Evolutionary conservation across 2,797 vertebrate species (phyloP), one percentile per base, ranked within the genome.

Genomic region (Sebastes baramenuke): DNA sequence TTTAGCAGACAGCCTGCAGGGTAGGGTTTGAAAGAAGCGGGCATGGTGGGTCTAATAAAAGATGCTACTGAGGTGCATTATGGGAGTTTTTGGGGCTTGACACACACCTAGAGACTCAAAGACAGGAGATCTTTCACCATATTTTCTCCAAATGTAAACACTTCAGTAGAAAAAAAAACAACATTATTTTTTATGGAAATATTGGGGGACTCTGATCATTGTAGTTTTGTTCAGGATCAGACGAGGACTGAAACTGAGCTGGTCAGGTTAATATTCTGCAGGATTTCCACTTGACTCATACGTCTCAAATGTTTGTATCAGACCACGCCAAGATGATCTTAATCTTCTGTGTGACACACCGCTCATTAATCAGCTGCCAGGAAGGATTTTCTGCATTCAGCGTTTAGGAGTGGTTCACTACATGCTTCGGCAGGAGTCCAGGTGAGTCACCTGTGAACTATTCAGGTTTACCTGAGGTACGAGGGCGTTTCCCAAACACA

Each of bases 371-470:
- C 38, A 42, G 38, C 38, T 42, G 14, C 14, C 38, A 16, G 38
- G 10, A 42, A 42, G 42, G 42, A 46, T 46, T 46, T 46, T 16
- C 42, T 8, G 16, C 42, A 46, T 46, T 46, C 42, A 46, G 54
- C 5, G 12, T 69, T 42, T 20, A 59, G 84, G 76, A 76, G 80
- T 34, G 71, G 79, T 67, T 70, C 29, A 18, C 42, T 29, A 22
- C 54, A 74, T 55, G 36, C 18, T 36, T 65, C 2, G 30, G 46
- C 24, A 20, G 3, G n/a, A 77, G 24, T 58, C 61, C 79, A 83
- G 34, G 64, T 88, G 80, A 93, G 67, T 89, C 87, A 85, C 49
- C 72, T 80, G 46, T 49, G 2, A 90, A 77, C 16, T 68, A 86
- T 70, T 81, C 54, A 58, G 62, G 46, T 75, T 70, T 27, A 79